Evolutionary conservation across 2,888 invertebrate genomes (phyloP).

Genomic region (Cosmorhoe ocellata): DNA sequence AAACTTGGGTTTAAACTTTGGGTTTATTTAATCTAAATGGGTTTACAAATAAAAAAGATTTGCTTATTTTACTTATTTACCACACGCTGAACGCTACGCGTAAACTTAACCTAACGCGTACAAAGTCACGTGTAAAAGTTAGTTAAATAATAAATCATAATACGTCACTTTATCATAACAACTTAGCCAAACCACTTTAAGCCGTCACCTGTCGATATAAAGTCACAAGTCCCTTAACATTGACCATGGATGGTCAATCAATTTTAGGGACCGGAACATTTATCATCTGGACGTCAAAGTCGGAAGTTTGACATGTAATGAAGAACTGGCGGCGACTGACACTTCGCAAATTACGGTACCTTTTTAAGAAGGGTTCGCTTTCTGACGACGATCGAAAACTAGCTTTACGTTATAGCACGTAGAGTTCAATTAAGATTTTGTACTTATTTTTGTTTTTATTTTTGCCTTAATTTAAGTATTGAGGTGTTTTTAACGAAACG

Average conservation of each 20-base stretch:
- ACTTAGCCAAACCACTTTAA: slow-evolving; percentile 10
- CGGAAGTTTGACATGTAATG: slow-evolving; percentile 20
- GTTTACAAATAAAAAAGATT: too few species aligned
- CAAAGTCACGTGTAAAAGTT: background rate
- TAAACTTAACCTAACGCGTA: too few species aligned
- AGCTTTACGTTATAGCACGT: background rate
- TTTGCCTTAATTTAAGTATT: too few species aligned
- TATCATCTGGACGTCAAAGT: slow-evolving; percentile 19
- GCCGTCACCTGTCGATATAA: slow-evolving; percentile 9
- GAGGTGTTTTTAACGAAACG: too few species aligned
- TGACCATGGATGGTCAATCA: slow-evolving; percentile 21
- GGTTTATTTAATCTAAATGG: too few species aligned
- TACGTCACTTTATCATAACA: slow-evolving; percentile 1
- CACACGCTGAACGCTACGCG: too few species aligned
- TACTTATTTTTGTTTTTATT: too few species aligned
- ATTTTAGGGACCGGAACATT: slow-evolving; percentile 17
- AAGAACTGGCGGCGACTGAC: slow-evolving; percentile 13
- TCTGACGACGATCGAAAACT: slow-evolving; percentile 3
- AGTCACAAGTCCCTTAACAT: slow-evolving; percentile 14
- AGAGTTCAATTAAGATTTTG: too few species aligned
- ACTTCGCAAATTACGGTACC: slow-evolving; percentile 22
- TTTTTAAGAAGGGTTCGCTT: slow-evolving; percentile 15
- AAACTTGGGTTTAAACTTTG: too few species aligned
- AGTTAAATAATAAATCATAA: slow-evolving; percentile 1
- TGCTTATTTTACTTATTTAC: too few species aligned